Evolutionary conservation across 2,888 invertebrate species (phyloP).

Genomic region (Hirtodrosophila duncani): DNA sequence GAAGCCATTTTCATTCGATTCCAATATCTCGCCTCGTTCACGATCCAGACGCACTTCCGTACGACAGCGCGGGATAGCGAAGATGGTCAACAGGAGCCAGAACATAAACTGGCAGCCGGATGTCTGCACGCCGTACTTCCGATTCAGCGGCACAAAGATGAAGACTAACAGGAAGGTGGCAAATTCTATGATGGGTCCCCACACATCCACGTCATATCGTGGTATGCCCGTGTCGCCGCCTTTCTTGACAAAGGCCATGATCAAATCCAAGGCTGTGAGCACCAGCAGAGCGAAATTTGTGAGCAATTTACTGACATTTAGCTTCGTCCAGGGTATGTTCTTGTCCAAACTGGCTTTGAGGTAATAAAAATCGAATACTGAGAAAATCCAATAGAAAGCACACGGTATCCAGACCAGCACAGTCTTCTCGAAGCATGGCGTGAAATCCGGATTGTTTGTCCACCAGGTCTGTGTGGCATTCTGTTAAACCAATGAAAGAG

Average conservation of each 20-base stretch:
- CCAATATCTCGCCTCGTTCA: slow-evolving; percentile 63
- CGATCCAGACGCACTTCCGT: slow-evolving; percentile 80
- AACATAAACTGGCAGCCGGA: slow-evolving; percentile 95
- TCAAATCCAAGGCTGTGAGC: slow-evolving; percentile 84
- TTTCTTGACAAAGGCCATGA: slow-evolving; percentile 81
- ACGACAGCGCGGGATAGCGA: slow-evolving; percentile 87
- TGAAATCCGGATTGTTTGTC: slow-evolving; percentile 89
- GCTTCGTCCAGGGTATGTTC: slow-evolving; percentile 87
- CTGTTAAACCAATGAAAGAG: no score
- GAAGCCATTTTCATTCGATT: slow-evolving; percentile 69
- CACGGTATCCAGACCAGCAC: slow-evolving; percentile 94
- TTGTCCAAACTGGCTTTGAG: slow-evolving; percentile 86
- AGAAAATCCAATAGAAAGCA: slow-evolving; percentile 87
- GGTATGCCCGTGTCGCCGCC: slow-evolving; percentile 78
- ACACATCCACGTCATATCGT: slow-evolving; percentile 85
- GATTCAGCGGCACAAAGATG: slow-evolving; percentile 87
- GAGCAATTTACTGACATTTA: slow-evolving; percentile 85
- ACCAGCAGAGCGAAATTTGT: slow-evolving; percentile 83
- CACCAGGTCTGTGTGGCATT: slow-evolving; percentile 88
- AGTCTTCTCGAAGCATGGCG: slow-evolving; percentile 94
- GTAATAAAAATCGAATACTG: slow-evolving; percentile 87
- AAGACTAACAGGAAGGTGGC: slow-evolving; percentile 85
- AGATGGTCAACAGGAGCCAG: slow-evolving; percentile 88
- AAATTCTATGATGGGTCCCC: slow-evolving; percentile 87
- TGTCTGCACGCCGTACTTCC: slow-evolving; percentile 90